Evolutionary conservation across 2,888 invertebrate species (phyloP).

Genomic region (Scaeva pyrastri): DNA sequence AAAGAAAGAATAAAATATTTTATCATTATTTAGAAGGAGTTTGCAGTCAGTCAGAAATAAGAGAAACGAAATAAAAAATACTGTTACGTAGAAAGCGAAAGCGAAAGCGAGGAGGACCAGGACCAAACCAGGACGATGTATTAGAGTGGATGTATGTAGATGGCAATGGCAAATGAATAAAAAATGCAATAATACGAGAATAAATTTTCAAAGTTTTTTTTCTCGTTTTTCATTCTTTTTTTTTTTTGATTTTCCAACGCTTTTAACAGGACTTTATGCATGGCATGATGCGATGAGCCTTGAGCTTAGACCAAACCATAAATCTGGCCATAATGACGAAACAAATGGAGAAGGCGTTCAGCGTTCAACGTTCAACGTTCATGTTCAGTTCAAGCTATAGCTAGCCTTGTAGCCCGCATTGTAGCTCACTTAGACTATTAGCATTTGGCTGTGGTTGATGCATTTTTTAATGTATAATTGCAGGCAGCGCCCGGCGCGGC

Average conservation of each 20-base stretch:
- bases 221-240: slow-evolving; percentile 13
- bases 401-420: too few species aligned
- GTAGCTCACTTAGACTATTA: slow-evolving; percentile 10
- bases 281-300: slow-evolving; percentile 49
- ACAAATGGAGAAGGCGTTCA: slow-evolving; percentile 40
- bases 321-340: slow-evolving; percentile 60
- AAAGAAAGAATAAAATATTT: slow-evolving; percentile 61
- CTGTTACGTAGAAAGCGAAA: slow-evolving; percentile 11
- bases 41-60: slow-evolving; percentile 1
- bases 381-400: too few species aligned
- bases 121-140: too few species aligned
- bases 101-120: slow-evolving; percentile 23
- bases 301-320: slow-evolving; percentile 50
- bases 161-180: slow-evolving; percentile 8
- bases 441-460: slow-evolving; percentile 35
- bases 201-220: slow-evolving; percentile 40
- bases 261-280: slow-evolving; percentile 39
- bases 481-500: too few species aligned
- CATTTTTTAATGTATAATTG: slow-evolving; percentile 6
- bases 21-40: slow-evolving; percentile 60
- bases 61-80: slow-evolving; percentile 1
- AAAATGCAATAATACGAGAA: slow-evolving; percentile 57
- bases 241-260: slow-evolving; percentile 3
- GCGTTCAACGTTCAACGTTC: too few species aligned
- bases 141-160: too few species aligned